Conservation (phyloP, 2,888 invertebrate species). For the Neocrepidodera transversa region DNA sequence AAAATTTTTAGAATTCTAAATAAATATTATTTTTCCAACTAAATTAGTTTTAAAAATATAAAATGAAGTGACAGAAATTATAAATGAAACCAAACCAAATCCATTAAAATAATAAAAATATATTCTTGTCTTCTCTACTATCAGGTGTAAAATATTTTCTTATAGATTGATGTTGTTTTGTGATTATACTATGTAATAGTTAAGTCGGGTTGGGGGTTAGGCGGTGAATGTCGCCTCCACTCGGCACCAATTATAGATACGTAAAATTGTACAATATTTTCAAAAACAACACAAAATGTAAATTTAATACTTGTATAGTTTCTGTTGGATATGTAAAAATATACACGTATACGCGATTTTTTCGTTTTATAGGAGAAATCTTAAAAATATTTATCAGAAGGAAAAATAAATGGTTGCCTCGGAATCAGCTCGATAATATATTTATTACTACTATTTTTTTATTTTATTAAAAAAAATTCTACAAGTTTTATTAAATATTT, state of each 20-base stretch:
- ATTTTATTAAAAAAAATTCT: too few relatives aligned
- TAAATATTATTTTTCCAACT: too few relatives aligned
- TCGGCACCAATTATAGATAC: conserved; percentile 57
- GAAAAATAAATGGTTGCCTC: conserved; percentile 9
- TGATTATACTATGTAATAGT: conserved; percentile 52
- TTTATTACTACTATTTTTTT: too few relatives aligned
- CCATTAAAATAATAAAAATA: conserved; percentile 23
- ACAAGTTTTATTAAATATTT: too few relatives aligned
- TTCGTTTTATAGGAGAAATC: conserved; percentile 32
- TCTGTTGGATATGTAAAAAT: conserved; percentile 53
- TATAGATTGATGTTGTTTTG: conserved; percentile 56
- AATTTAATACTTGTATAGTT: conserved; percentile 49
- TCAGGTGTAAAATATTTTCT: conserved; percentile 56
- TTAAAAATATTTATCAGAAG: conserved; percentile 30
- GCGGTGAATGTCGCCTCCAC: too few relatives aligned
- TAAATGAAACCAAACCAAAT: conserved; percentile 9
- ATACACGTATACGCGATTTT: conserved; percentile 54
- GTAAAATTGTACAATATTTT: conserved; percentile 62
- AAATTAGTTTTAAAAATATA: too few relatives aligned
- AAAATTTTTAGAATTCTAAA: too few relatives aligned
- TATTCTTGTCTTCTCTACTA: conserved; percentile 43
- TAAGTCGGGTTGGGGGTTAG: too few relatives aligned
- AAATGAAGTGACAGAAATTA: conserved; percentile 15
- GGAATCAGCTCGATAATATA: conserved; percentile 11
- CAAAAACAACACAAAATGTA: conserved; percentile 50